Conservation (phyloP, 2,797 vertebrate genomes). For the Pseudochromis fuscus region DNA sequence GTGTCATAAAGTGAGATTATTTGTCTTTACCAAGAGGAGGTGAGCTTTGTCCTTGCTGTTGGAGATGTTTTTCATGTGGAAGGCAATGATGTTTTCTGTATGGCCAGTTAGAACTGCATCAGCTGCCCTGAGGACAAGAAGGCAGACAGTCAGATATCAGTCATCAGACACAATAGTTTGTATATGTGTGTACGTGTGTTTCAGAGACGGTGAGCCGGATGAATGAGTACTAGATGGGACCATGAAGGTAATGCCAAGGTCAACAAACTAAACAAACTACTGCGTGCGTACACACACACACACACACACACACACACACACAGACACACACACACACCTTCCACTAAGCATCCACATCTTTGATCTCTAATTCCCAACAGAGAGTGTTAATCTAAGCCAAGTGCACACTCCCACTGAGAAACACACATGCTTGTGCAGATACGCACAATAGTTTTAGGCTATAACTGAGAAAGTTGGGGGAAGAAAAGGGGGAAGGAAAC, state of each 20-base stretch:
- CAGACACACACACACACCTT: constrained; percentile 44
- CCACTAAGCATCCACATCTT: constrained; percentile 51
- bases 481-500: constrained; percentile 17
- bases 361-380: constrained; percentile 63
- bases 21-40: constrained; percentile 90
- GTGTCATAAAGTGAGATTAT: not conserved
- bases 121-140: constrained; percentile 91
- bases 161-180: constrained; percentile 64
- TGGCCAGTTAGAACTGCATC: constrained; percentile 98
- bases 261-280: constrained; percentile 62
- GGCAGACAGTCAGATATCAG: constrained; percentile 69
- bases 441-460: constrained; percentile 47
- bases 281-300: not conserved
- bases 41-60: constrained; percentile 96
- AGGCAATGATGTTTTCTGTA: constrained; percentile 96
- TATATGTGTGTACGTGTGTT: constrained; percentile 13
- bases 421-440: constrained; percentile 46
- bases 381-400: constrained; percentile 59
- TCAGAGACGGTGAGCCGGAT: constrained; percentile 37
- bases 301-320: not conserved
- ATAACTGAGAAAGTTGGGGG: constrained; percentile 41
- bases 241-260: constrained; percentile 74
- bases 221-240: constrained; percentile 49
- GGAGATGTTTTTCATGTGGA: constrained; percentile 99
- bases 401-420: constrained; percentile 37